These are phyloP conservation scores for Cyprinodon tularosa DNA, from an alignment of 2,113 vertebrate genomes.

Conservation along the genomic window DNA sequence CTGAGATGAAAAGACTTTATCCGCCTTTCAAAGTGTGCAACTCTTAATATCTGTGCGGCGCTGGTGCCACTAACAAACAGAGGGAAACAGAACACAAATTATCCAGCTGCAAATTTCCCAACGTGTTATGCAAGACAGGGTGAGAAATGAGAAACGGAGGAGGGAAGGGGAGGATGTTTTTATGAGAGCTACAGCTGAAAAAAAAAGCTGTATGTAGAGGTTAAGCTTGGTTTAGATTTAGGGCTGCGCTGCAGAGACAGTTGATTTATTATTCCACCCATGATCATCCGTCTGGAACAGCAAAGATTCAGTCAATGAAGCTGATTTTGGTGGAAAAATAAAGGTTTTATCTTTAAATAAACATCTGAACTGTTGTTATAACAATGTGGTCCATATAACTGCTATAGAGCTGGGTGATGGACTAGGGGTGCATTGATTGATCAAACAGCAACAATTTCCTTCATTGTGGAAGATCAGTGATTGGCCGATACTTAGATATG, in stretches of 20 bases:
- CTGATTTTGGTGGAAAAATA: too few species aligned
- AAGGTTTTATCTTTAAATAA: too few species aligned
- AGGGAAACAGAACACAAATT: slow-evolving; percentile 21
- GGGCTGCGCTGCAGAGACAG: neutral
- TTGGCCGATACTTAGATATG: too few species aligned
- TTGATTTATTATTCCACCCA: neutral
- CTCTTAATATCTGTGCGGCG: slow-evolving; percentile 59
- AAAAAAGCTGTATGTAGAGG: neutral
- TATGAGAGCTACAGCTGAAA: neutral
- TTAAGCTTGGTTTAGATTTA: neutral
- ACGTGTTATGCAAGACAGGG: slow-evolving; percentile 12
- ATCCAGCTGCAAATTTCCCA: slow-evolving; percentile 30
- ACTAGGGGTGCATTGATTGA: too few species aligned
- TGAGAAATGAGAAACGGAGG: neutral
- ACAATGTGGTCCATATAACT: too few species aligned
- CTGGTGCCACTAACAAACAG: slow-evolving; percentile 39
- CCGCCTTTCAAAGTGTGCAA: slow-evolving; percentile 56
- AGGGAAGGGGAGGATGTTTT: slow-evolving; percentile 6
- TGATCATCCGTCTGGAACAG: neutral
- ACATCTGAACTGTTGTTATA: too few species aligned
- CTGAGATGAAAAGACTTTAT: slow-evolving; percentile 65
- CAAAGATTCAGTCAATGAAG: too few species aligned
- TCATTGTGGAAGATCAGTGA: too few species aligned
- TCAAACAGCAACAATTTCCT: too few species aligned
- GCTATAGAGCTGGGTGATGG: too few species aligned